Conservation (phyloP, 2,113 vertebrate species). For the Triplophysa tibetana region DNA sequence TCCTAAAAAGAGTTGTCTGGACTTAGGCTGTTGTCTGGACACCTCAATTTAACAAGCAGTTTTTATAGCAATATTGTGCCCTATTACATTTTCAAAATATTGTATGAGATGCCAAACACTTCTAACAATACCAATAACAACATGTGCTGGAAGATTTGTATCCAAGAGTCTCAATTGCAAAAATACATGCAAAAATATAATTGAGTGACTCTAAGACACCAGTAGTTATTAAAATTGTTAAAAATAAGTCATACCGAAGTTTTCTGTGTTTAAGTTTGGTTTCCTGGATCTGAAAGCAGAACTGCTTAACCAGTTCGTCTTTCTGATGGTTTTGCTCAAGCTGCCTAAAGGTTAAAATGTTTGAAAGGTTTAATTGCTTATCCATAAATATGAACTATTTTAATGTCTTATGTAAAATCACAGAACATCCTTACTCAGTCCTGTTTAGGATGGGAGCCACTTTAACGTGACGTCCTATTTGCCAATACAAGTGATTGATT, state of each 20-base stretch:
- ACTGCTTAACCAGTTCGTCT: conserved; percentile 65
- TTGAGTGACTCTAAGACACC: no score
- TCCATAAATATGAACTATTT: no score
- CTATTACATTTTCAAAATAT: background rate
- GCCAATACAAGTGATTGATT: background rate
- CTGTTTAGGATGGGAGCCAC: no score
- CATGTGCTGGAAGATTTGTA: no score
- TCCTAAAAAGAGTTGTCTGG: conserved; percentile 54
- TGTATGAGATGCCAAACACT: no score
- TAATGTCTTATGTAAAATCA: no score
- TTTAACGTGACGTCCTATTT: no score
- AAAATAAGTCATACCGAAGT: conserved; percentile 60
- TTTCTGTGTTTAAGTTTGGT: conserved; percentile 72
- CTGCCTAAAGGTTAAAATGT: conserved; percentile 55
- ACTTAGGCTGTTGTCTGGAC: background rate
- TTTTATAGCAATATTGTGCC: background rate
- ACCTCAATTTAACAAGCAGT: no score
- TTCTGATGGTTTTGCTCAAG: conserved; percentile 63
- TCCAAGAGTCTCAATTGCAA: no score
- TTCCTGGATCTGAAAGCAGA: conserved; percentile 72
- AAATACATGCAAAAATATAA: no score
- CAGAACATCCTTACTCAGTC: no score
- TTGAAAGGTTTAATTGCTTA: background rate
- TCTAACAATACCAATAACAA: no score
- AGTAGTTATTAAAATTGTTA: background rate